Base-by-base conservation (phyloP, 2,113 vertebrate genomes). In the Neodon shergylaensis region DNA sequence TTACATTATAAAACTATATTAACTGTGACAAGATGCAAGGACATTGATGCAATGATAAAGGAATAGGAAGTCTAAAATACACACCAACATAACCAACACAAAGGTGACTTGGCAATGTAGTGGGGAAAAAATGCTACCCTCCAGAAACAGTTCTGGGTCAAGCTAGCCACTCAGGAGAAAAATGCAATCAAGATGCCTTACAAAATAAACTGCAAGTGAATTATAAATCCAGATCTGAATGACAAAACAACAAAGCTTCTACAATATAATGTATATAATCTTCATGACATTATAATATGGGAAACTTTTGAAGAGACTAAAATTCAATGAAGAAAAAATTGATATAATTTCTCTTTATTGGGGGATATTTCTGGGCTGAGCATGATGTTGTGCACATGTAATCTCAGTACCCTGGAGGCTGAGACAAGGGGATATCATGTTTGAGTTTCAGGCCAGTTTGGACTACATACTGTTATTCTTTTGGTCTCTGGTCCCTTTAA, bases 201-300 rank as follows among this genome's bases (percentile, higher is more conserved):
- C 42, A 84, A 84, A 84, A 63, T 76, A 54, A 90, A 90, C 28
- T 90, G 36, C 58, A 77, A 44, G 21, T 36, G 28, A 94, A 84
- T 84, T 94, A n/a, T 83, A 76, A 31, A 89, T 74, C 86, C 81
- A 83, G 74, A 84, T n/a, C 44, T n/a, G 31, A 26, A 94, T 68
- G 70, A 33, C 44, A 85, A 81, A 81, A 81, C 14, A 81, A 22
- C 5, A 52, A 52, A 19, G 28, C 6, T 79, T 52, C 28, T 52
- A 66, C 28, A 26, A 58, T 77, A 72, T 79, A 90, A 76, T 44
- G 42, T 54, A 58, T 72, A 61, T 88, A 66, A 54, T 49, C n/a
- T 84, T 85, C 22, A 70, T 94, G 14, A 58, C 0, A 10, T 72
- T 73, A 42, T 42, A 63, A 52, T 42, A 63, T 52, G 28, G 12